Conservation (phyloP, 1,140 invertebrate genomes). For the Diabrotica undecimpunctata region DNA sequence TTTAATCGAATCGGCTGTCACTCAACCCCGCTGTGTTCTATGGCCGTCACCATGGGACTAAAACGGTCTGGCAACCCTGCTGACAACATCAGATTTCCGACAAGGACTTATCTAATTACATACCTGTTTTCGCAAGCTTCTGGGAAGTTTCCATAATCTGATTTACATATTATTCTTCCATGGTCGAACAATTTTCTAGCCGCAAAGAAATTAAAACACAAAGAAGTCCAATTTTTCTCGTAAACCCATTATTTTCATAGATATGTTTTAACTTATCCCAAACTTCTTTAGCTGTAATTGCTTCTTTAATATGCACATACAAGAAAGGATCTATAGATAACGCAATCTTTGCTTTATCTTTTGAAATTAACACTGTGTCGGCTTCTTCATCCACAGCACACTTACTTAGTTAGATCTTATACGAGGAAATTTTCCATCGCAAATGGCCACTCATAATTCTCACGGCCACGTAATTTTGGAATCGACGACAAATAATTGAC, state of each 20-base stretch:
- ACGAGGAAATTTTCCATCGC: not conserved
- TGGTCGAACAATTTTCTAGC: constrained; percentile 27
- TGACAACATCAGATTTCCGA: not conserved
- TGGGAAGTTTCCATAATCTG: constrained; percentile 28
- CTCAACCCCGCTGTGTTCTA: not conserved
- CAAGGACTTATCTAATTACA: not conserved
- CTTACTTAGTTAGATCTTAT: no score
- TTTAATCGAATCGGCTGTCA: not conserved
- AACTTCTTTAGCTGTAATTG: constrained; percentile 30
- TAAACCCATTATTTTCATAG: constrained; percentile 19
- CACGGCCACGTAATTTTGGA: not conserved
- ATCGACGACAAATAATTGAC: not conserved
- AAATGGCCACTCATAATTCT: not conserved
- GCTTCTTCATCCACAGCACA: not conserved
- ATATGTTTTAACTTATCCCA: constrained; percentile 36
- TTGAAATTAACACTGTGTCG: constrained; percentile 20
- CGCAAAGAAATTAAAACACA: constrained; percentile 25
- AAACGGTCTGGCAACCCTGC: not conserved
- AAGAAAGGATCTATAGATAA: constrained; percentile 38
- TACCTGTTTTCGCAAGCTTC: constrained; percentile 10
- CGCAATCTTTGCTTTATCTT: constrained; percentile 38
- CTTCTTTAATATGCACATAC: constrained; percentile 39
- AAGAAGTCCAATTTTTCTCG: constrained; percentile 18
- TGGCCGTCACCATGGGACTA: not conserved
- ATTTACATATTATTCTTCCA: constrained; percentile 29